Base-by-base conservation (phyloP, 1,140 invertebrate species). In the Ceratina japonica region DNA sequence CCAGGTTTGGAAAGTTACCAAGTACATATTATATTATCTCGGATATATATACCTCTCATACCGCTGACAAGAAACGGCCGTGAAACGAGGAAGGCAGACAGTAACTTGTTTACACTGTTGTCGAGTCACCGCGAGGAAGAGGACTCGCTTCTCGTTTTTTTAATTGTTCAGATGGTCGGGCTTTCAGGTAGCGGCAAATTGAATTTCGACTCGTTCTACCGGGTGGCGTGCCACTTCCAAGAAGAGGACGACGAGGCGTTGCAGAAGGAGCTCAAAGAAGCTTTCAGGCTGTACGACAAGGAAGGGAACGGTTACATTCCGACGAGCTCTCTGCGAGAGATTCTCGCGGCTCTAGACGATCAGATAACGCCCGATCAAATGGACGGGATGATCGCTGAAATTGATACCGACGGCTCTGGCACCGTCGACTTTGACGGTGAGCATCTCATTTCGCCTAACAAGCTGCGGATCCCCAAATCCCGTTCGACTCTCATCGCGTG, bases 381-480 rank as follows among this genome's bases (percentile, higher is more conserved):
- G 82, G 96, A 97, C 86, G 96, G 96, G 85, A 97, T 97, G 96
- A 97, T 97, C 78, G 95, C 95, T 18, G 96, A 97, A 93, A 97
- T 97, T 62, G 96, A 97, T 88, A 95, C 95, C 37, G 96, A 97
- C 83, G 94, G 95, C 0, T 97, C 96, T 0, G 96, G 96, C 73
- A 97, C 96, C 3, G 96, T 97, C 18, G 96, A 97, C 89, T 97
- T 97, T 92, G 96, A 97, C 89, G 96, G 96, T 96, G 90, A 90
- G 88, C 81, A 64, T 58, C 10, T 49, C 51, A 44, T 49, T 65
- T 54, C 51, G 1, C 44, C 44, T 31, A 59, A 71, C 16, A 31
- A 16, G 24, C 7, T 52, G n/a, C 31, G 12, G 12, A 49, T 65
- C 13, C 15, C 3, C n/a, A 22, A n/a, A n/a, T 20, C n/a, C 18